These are phyloP conservation scores for Panurus biarmicus DNA, from an alignment of 2,113 vertebrate genomes.

Conservation along the genomic window DNA sequence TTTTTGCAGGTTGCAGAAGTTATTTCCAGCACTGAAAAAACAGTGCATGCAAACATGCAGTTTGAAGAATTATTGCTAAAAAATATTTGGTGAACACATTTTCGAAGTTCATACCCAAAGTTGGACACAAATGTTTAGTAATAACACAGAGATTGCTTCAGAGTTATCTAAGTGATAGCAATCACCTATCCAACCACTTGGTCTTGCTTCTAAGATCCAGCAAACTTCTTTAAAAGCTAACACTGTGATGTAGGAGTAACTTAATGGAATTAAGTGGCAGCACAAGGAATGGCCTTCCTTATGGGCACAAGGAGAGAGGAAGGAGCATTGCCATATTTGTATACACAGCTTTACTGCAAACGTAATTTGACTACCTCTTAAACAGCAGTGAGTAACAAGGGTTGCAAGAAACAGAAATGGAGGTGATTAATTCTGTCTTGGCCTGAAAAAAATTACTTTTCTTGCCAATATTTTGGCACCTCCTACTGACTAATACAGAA, in stretches of 20 bases:
- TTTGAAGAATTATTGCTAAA: not conserved
- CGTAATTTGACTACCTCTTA: not conserved
- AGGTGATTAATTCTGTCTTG: not conserved
- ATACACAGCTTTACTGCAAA: not conserved
- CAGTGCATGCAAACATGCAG: not conserved
- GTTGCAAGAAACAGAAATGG: not conserved
- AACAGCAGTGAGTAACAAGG: not conserved
- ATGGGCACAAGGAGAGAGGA: not conserved
- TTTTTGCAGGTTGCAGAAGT: not conserved
- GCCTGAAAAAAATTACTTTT: constrained; percentile 15
- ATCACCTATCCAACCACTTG: not conserved
- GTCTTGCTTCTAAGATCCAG: not conserved
- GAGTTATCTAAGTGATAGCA: not conserved
- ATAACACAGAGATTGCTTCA: not conserved
- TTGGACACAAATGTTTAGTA: not conserved
- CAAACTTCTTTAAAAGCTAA: not conserved
- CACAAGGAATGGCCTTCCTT: not conserved
- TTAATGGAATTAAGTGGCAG: not conserved
- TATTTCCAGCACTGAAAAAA: not conserved
- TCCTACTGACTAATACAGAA: constrained; percentile 28
- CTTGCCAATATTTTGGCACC: constrained; percentile 27
- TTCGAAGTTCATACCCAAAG: not conserved
- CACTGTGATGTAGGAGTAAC: not conserved
- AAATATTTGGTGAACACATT: not conserved
- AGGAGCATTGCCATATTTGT: not conserved